Evolutionary conservation across 2,797 vertebrate genomes (phyloP).

Genomic region (Siniperca obscura): DNA sequence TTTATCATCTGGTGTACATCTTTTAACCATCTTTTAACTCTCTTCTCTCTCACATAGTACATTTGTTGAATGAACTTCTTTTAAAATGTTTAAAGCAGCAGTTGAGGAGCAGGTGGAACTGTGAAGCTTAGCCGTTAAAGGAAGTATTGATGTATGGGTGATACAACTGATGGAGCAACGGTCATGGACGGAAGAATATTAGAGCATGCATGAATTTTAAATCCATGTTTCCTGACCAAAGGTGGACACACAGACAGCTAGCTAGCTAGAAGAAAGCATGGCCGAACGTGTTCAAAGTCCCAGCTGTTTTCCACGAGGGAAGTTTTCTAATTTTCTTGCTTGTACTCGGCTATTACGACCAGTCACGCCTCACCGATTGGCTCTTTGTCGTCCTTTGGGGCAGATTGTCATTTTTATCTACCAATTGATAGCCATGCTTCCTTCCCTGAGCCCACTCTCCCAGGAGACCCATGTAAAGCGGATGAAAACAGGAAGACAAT

Average conservation of each 20-base stretch:
- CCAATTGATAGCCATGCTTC: slow-evolving; percentile 82
- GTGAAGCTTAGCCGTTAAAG: neutral
- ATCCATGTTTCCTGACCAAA: slow-evolving; percentile 27
- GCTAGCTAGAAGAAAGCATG: slow-evolving; percentile 28
- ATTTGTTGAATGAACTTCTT: neutral
- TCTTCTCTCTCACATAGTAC: neutral
- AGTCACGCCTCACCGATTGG: slow-evolving; percentile 80
- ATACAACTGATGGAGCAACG: slow-evolving; percentile 29
- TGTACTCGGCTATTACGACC: slow-evolving; percentile 78
- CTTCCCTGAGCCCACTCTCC: slow-evolving; percentile 79
- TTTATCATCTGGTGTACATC: neutral
- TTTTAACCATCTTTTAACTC: neutral
- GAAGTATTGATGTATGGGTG: slow-evolving; percentile 5
- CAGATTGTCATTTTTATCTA: slow-evolving; percentile 85
- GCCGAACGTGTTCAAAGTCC: slow-evolving; percentile 53
- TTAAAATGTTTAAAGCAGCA: neutral
- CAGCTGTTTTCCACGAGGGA: slow-evolving; percentile 77
- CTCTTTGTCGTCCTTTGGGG: slow-evolving; percentile 81
- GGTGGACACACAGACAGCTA: neutral
- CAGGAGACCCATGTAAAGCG: slow-evolving; percentile 80
- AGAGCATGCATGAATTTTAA: slow-evolving; percentile 23
- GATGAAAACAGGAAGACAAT: slow-evolving; percentile 83
- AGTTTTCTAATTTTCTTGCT: slow-evolving; percentile 80
- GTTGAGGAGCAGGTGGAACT: slow-evolving; percentile 2
- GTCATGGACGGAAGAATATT: slow-evolving; percentile 12